Conservation (phyloP, 2,888 invertebrate genomes). For the Polymixis lichenea region DNA sequence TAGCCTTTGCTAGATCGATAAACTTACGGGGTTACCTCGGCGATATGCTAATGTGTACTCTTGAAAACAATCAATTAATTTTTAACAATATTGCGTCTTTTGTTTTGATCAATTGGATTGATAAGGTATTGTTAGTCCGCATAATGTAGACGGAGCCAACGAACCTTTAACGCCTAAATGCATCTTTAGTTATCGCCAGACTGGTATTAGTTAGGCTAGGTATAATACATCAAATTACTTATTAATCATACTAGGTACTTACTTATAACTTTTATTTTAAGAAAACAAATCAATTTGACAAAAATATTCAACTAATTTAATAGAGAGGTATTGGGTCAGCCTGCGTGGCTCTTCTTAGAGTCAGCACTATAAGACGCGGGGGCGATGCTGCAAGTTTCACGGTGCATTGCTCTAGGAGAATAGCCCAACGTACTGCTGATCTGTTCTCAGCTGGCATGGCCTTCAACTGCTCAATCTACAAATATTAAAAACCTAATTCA, state of each 20-base stretch:
- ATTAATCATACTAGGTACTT: not conserved
- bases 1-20: slow-evolving; percentile 62
- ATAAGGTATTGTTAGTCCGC: not conserved
- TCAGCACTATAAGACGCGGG: slow-evolving; percentile 80
- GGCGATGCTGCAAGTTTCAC: slow-evolving; percentile 87
- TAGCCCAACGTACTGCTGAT: slow-evolving; percentile 91
- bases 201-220: not conserved
- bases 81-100: slow-evolving; percentile 23
- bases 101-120: slow-evolving; percentile 1
- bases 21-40: slow-evolving; percentile 40
- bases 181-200: not conserved
- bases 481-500: slow-evolving; percentile 17
- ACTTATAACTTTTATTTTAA: slow-evolving; percentile 1
- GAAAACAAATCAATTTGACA: slow-evolving; percentile 5
- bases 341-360: slow-evolving; percentile 79
- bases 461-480: slow-evolving; percentile 89
- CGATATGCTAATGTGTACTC: slow-evolving; percentile 31
- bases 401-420: slow-evolving; percentile 92
- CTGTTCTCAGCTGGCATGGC: slow-evolving; percentile 88
- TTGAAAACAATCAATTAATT: slow-evolving; percentile 15
- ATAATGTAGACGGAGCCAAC: not conserved
- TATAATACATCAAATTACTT: slow-evolving; percentile 1
- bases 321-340: slow-evolving; percentile 86
- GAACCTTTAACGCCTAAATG: slow-evolving; percentile 1
- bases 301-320: slow-evolving; percentile 61